Base-by-base conservation (phyloP, 2,113 vertebrate genomes). In the Notothenia rossii region DNA sequence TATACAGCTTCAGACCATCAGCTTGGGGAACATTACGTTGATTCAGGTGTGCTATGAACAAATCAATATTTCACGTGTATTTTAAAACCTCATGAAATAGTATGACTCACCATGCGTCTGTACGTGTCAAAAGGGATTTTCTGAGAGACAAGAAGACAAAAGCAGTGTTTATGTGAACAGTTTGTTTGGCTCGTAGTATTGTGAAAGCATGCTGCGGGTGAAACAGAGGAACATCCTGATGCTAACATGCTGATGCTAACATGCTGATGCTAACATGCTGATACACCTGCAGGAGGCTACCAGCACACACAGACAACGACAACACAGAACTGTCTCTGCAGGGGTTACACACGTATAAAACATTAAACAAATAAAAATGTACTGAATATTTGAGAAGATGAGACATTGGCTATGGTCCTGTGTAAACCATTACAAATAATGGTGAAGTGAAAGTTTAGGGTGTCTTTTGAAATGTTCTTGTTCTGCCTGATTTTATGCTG, bases 71-170 rank as follows among this genome's bases (percentile, higher is more conserved):
- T 18, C 5, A 9, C 15, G 20, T 18, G 12, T 33, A 53, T 40
- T 17, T 22, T 63, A 22, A 3, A 43, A 18, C 14, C 0, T 10
- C 4, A 53, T n/a, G 9, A 50, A 45, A 33, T 10, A 60, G 2
- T 17, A 0, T 40, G 3, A 86, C 94, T 92, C 86, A 95, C 95
- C 62, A 75, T 95, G 89, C 96, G 96, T 90, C 96, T 96, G 81
- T 96, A 95, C 84, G 93, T 88, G 3, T 95, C 95, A 86, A 96
- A 93, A 0, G 94, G 94, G 89, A 94, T 94, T 94, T 97, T 98
- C 98, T 99, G 93, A 33, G 17, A 79, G 18, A 79, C 5, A 43
- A 94, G 92, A 93, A 93, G 2, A 40, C 6, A 71, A 68, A 82
- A 87, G 10, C 63, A 17, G 1, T 20, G 53, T 59, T 3, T 17